A percentile compares a stretch with the other conserved stretches of the same genome.
Evolutionary conservation across 2,888 invertebrate genomes (phyloP).

Genomic region (Fragum whitleyi): DNA sequence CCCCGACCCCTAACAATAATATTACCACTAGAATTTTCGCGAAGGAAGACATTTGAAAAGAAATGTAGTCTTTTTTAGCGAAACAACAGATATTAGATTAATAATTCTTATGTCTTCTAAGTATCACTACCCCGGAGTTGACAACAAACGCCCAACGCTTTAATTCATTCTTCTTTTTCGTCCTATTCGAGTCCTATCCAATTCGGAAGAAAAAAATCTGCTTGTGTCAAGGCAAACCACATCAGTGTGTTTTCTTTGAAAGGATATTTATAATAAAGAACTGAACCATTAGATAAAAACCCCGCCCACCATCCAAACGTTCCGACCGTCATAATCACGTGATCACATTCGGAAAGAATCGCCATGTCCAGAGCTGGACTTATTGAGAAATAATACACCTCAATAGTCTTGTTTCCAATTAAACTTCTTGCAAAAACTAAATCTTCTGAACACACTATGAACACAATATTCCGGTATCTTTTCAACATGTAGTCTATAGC

Average conservation of each 20-base stretch:
- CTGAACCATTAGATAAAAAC: constrained; percentile 54
- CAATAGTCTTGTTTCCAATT: constrained; percentile 34
- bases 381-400: not conserved
- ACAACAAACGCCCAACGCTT: no score
- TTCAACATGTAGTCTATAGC: constrained; percentile 34
- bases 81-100: no score
- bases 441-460: constrained; percentile 56
- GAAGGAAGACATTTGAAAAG: no score
- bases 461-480: constrained; percentile 37
- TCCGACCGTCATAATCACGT: constrained; percentile 51
- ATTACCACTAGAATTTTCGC: no score
- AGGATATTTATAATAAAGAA: constrained; percentile 54
- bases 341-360: constrained; percentile 49
- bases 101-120: no score
- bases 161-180: no score
- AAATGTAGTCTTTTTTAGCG: no score
- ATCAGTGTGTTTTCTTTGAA: constrained; percentile 38
- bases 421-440: constrained; percentile 37
- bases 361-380: constrained; percentile 44
- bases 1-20: no score
- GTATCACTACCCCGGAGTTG: no score
- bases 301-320: constrained; percentile 61
- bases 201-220: constrained; percentile 39
- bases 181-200: constrained; percentile 44
- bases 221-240: constrained; percentile 44